A percentile compares a stretch with the other conserved stretches of the same genome.
Conservation (phyloP, 2,113 vertebrate species). For the Sylvia atricapilla region DNA sequence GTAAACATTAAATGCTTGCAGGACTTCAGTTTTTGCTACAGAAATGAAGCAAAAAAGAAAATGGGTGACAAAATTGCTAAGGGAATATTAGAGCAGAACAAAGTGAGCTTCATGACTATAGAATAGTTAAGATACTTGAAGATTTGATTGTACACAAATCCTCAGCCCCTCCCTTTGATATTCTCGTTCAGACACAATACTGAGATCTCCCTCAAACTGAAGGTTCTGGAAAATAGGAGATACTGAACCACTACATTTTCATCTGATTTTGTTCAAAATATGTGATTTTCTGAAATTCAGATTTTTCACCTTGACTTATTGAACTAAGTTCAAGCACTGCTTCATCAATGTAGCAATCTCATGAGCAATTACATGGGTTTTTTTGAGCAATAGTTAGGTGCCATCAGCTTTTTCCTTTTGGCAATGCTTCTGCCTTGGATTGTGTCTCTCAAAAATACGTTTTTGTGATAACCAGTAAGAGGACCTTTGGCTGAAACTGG, state of each 20-base stretch:
- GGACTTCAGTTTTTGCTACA: background rate
- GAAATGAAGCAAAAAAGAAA: background rate
- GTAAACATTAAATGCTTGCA: background rate
- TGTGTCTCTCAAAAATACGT: background rate
- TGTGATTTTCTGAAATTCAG: background rate
- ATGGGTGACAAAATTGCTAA: background rate
- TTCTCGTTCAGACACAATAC: background rate
- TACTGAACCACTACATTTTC: background rate
- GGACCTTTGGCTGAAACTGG: background rate
- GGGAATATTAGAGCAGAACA: background rate
- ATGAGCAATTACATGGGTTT: background rate
- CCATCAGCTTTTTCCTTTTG: background rate
- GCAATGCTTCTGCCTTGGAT: background rate
- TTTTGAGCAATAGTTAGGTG: background rate
- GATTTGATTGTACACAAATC: background rate
- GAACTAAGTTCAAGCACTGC: background rate
- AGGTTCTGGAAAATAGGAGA: background rate
- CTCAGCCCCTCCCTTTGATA: accelerated
- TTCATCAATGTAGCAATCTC: background rate
- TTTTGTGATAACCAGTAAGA: background rate
- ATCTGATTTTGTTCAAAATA: background rate
- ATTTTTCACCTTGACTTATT: background rate
- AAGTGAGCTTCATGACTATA: background rate
- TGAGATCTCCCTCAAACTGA: background rate
- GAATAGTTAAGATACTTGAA: background rate